These are phyloP conservation scores for Phyllopteryx taeniolatus DNA, from an alignment of 2,113 vertebrate genomes.

Conservation along the genomic window DNA sequence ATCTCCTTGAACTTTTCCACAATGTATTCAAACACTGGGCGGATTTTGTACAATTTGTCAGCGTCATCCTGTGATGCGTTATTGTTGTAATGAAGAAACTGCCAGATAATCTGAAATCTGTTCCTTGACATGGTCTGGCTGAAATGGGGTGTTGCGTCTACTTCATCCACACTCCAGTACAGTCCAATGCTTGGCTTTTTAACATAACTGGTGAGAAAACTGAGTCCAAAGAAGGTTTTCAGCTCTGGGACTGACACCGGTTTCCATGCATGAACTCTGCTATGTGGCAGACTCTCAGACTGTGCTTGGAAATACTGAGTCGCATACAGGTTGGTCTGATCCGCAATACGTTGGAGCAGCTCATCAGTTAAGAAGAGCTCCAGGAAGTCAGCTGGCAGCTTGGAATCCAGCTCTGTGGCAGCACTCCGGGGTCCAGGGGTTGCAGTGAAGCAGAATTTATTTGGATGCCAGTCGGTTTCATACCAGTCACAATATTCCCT, in stretches of 20 bases:
- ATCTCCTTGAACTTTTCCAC: conserved; percentile 1
- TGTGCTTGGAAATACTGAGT: not conserved
- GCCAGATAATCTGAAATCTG: not conserved
- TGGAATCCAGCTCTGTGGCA: not conserved
- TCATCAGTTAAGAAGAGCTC: not conserved
- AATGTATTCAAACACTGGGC: not conserved
- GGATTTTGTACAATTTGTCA: conserved; percentile 4
- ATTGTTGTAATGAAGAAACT: not conserved
- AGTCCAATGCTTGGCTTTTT: not conserved
- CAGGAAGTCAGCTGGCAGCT: not conserved
- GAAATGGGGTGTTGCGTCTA: not conserved
- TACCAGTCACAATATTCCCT: not conserved
- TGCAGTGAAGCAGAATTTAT: not conserved
- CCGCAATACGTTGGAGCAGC: not conserved
- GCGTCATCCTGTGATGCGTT: not conserved
- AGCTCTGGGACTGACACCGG: not conserved
- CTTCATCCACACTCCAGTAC: not conserved
- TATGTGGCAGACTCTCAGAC: not conserved
- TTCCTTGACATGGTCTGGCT: conserved; percentile 3
- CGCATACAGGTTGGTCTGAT: not conserved
- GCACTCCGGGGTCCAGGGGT: not conserved
- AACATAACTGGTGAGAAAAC: not conserved
- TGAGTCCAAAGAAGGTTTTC: conserved; percentile 3
- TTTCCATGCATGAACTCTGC: not conserved
- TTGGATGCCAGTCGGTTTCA: not conserved